Evolutionary conservation across 2,888 invertebrate species (phyloP), one percentile per base, ranked within the genome.

Genomic region (Orgyia antiqua): DNA sequence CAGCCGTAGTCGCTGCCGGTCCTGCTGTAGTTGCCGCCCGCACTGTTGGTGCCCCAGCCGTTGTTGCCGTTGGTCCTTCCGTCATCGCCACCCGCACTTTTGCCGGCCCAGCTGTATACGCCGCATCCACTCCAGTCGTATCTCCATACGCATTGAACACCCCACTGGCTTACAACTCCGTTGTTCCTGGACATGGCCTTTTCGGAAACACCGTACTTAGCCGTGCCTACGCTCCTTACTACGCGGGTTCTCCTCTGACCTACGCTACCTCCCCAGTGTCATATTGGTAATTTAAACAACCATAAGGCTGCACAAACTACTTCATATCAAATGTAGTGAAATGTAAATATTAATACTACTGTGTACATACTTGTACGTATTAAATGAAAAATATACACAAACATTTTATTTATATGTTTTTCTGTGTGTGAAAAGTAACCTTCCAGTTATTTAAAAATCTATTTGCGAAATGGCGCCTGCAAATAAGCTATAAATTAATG

Each of bases 231-330:
- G 42, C 52, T 6, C 44, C 56, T 9, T 44, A 45, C 17, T 60
- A 64, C 41, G 15, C 15, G 6, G 36, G 50, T 17, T 54, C 65
- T 29, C 67, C 65, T 13, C 36, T 61, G 30, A 47, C 63, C 28
- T 70, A 67, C 46, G 55, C 74, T 30, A 66, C 70, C 40, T 76
- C 82, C 48, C 68, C 82, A 10, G 61, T 74, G 41, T 73, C 78
- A 24, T 68, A 71, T 61, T 76, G 75, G 75, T 76, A 69, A 68
- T 52, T n/a, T n/a, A n/a, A n/a, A n/a, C n/a, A n/a, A n/a, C n/a
- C n/a, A n/a, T n/a, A n/a, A n/a, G n/a, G n/a, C n/a, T 55, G 56
- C 31, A 15, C 24, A 1, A n/a, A n/a, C n/a, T n/a, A n/a, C n/a
- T n/a, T n/a, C n/a, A n/a, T n/a, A n/a, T 59, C 2, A 45, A 56